Evolutionary conservation across 2,888 invertebrate genomes (phyloP).

Genomic region (Cheilosia impressa): DNA sequence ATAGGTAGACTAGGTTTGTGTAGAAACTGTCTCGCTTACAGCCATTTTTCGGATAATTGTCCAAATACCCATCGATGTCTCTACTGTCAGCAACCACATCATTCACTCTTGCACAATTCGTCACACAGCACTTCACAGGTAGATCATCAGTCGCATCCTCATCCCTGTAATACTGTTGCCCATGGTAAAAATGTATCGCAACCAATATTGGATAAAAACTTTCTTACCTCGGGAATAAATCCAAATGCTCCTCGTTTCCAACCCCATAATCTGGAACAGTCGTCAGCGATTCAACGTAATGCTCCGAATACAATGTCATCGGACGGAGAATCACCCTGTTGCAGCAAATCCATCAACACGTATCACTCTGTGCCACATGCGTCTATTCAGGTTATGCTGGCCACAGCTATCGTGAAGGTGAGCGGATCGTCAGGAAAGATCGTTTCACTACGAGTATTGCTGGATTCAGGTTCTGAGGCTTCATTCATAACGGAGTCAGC

Average conservation of each 20-base stretch:
- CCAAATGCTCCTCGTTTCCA: neutral
- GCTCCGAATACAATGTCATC: neutral
- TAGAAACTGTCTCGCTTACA: neutral
- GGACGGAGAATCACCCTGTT: neutral
- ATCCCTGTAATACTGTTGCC: too few species aligned
- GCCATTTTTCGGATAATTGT: neutral
- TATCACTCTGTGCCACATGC: constrained; percentile 4
- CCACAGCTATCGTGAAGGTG: constrained; percentile 5
- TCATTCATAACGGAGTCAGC: constrained; percentile 12
- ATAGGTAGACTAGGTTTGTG: constrained; percentile 13
- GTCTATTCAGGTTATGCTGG: too few species aligned
- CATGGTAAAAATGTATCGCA: too few species aligned
- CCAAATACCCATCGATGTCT: neutral
- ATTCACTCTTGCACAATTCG: neutral
- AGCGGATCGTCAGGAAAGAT: constrained; percentile 6
- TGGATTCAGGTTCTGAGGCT: constrained; percentile 9
- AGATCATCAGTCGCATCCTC: too few species aligned
- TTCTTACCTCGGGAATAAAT: neutral
- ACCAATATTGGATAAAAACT: neutral
- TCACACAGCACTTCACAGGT: too few species aligned
- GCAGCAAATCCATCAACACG: constrained; percentile 3
- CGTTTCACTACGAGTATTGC: constrained; percentile 8
- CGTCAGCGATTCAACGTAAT: neutral
- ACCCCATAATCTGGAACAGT: neutral
- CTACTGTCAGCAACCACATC: neutral